Percentiles rank a stretch among this genome's conserved stretches.
These are phyloP conservation scores for Epinephelus awoara DNA, from an alignment of 2,797 vertebrate species.

Conservation along the genomic window DNA sequence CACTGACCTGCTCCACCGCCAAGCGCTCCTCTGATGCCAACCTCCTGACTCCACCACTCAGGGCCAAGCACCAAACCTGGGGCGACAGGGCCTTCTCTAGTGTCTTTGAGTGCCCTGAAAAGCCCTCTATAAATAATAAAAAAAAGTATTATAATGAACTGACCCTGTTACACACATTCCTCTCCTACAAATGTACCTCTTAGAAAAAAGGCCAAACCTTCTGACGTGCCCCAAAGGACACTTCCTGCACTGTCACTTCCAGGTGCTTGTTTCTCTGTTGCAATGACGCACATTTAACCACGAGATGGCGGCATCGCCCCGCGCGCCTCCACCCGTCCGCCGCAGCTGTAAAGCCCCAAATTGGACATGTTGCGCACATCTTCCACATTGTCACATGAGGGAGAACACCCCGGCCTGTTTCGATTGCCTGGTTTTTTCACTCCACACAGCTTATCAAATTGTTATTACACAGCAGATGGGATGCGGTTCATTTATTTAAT, in stretches of 20 bases:
- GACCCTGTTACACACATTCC: neutral
- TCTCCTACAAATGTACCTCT: neutral
- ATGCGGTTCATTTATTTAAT: slow-evolving; percentile 77
- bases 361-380: slow-evolving; percentile 67
- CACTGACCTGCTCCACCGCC: too few species aligned
- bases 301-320: slow-evolving; percentile 66
- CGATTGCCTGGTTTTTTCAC: slow-evolving; percentile 57
- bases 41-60: too few species aligned
- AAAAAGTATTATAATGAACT: too few species aligned
- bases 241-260: neutral
- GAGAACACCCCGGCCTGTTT: slow-evolving; percentile 53
- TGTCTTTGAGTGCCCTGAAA: too few species aligned
- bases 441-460: slow-evolving; percentile 73
- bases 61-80: too few species aligned
- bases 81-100: too few species aligned
- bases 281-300: rapidly evolving
- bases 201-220: neutral
- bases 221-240: neutral
- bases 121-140: too few species aligned
- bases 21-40: too few species aligned
- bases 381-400: slow-evolving; percentile 40
- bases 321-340: neutral
- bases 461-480: slow-evolving; percentile 80
- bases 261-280: neutral
- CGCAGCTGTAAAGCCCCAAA: slow-evolving; percentile 21